A percentile compares a stretch with the other conserved stretches of the same genome.
These are phyloP conservation scores for Drosophila cardini DNA, from an alignment of 1,140 invertebrate species.

Conservation along the genomic window DNA sequence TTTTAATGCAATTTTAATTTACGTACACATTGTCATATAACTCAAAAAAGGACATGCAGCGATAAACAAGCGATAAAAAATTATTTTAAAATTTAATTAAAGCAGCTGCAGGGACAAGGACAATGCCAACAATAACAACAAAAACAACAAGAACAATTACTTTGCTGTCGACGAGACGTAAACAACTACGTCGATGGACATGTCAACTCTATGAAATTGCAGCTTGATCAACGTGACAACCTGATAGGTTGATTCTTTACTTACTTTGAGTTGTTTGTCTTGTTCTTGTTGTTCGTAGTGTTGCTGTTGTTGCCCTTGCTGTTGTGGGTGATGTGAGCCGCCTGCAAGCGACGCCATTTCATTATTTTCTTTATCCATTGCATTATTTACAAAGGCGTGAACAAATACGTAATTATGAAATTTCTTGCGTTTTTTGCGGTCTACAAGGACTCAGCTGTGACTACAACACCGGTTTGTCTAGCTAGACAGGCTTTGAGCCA, in stretches of 20 bases:
- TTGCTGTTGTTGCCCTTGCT: constrained; percentile 45
- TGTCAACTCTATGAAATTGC: constrained; percentile 79
- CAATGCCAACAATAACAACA: constrained; percentile 40
- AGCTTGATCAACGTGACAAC: constrained; percentile 75
- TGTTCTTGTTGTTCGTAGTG: background rate
- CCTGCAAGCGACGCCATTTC: constrained; percentile 61
- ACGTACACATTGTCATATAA: constrained; percentile 76
- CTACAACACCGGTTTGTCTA: constrained; percentile 20
- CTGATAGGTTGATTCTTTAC: constrained; percentile 21
- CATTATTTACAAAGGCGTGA: constrained; percentile 53
- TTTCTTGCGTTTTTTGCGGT: constrained; percentile 44
- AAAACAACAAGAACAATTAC: constrained; percentile 58
- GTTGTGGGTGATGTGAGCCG: constrained; percentile 12
- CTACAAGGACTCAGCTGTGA: constrained; percentile 19
- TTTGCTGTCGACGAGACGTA: constrained; percentile 73
- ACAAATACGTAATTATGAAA: constrained; percentile 69
- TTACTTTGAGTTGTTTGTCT: background rate
- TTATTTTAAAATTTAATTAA: constrained; percentile 82
- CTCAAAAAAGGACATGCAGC: constrained; percentile 57
- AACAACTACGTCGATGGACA: constrained; percentile 74
- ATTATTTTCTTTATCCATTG: constrained; percentile 54
- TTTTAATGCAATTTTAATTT: constrained; percentile 79
- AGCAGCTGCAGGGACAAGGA: constrained; percentile 57
- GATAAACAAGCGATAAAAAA: constrained; percentile 69
- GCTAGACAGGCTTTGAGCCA: background rate